Evolutionary conservation across 2,797 vertebrate genomes (phyloP), one percentile per base, ranked within the genome.

Genomic region (Loris lydekkerianus): DNA sequence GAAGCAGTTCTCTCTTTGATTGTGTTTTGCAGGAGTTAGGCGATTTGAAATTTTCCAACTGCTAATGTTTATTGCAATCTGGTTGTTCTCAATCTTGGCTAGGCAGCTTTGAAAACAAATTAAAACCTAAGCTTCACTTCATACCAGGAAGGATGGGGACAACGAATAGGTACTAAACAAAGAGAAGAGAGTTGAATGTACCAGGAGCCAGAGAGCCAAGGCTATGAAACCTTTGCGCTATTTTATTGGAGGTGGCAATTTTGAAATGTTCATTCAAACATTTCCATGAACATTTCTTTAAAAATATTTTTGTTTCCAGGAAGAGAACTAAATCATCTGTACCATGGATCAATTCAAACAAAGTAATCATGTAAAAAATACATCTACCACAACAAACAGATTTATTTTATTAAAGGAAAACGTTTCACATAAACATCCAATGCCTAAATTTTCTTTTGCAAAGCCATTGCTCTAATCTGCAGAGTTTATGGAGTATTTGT

Each of bases 51-150:
- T 80, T 95, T 95, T 81, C 91, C 91, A 96, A 84, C 29, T 92
- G 82, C 53, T 91, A 80, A 43, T 86, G 95, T 91, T 92, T 70
- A 84, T 53, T 84, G 43, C 83, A 97, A 60, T 96, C 80, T 97
- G 86, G 76, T 86, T 86, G 46, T 91, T 95, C 89, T 95, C 81
- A 67, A 13, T 72, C 43, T 87, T 91, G 81, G 31, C 67, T 75
- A n/a, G 29, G 23, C 69, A 94, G 43, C 7, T 69, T 60, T 90
- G 61, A 93, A 89, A 90, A 77, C 53, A 92, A 81, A 85, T 72
- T 89, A n/a, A 92, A 96, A 81, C 34, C 2, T 10, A 75, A 40
- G 53, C 8, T 2, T 95, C 82, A 86, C 25, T 40, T 46, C 53
- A 56, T 21, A 93, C 7, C 63, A 61, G 93, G 69, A 83, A 49